A percentile compares a stretch with the other conserved stretches of the same genome.
These are phyloP conservation scores for Enteromius viviparus DNA, from an alignment of 2,797 vertebrate genomes.

Conservation along the genomic window DNA sequence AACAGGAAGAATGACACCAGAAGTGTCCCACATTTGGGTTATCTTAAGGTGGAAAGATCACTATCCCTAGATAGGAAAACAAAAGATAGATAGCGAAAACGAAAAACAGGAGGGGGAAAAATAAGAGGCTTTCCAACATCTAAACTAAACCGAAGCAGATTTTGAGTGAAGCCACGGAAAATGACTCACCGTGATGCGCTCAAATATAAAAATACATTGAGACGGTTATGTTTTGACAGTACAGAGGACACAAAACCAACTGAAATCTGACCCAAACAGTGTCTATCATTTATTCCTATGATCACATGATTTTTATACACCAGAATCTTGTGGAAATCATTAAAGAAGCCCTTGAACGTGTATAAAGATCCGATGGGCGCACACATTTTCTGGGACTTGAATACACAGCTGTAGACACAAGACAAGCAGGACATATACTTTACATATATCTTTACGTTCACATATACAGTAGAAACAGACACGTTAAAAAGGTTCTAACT, in stretches of 20 bases:
- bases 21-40: background rate
- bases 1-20: background rate
- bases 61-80: background rate
- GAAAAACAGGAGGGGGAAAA: background rate
- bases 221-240: background rate
- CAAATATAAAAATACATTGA: background rate
- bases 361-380: slow-evolving; percentile 43
- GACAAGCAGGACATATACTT: slow-evolving; percentile 26
- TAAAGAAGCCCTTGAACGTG: slow-evolving; percentile 51
- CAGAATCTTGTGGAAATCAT: slow-evolving; percentile 41
- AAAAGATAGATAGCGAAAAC: background rate
- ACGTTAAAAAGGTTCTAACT: slow-evolving; percentile 17
- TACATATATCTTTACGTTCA: slow-evolving; percentile 45
- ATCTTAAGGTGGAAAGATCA: background rate
- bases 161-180: background rate
- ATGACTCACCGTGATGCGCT: background rate
- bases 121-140: background rate
- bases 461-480: slow-evolving; percentile 58
- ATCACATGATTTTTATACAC: slow-evolving; percentile 56
- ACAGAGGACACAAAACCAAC: background rate
- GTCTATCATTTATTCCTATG: slow-evolving; percentile 59
- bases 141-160: background rate
- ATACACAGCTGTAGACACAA: slow-evolving; percentile 34
- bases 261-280: slow-evolving; percentile 29
- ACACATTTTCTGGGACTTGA: slow-evolving; percentile 41